These are phyloP conservation scores for Dynastes tityus DNA, from an alignment of 2,888 invertebrate genomes.

Conservation along the genomic window DNA sequence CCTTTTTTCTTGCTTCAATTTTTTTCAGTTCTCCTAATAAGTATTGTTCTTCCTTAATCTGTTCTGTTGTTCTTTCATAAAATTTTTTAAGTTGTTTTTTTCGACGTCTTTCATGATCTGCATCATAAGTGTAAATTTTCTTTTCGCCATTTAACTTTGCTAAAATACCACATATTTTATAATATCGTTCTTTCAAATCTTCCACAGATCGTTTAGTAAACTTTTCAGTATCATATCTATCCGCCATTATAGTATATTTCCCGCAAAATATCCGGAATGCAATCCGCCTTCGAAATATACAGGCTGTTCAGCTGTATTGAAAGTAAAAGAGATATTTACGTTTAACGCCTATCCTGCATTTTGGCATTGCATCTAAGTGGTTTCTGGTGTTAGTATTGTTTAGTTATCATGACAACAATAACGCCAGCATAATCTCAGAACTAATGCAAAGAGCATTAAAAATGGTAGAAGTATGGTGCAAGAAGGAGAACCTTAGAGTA, in stretches of 20 bases:
- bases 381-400: no score
- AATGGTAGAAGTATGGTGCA: no score
- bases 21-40: slow-evolving; percentile 91
- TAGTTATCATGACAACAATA: no score
- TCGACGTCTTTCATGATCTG: slow-evolving; percentile 93
- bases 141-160: slow-evolving; percentile 80
- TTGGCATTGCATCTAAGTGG: no score
- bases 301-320: no score
- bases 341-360: no score
- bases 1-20: slow-evolving; percentile 97
- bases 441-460: no score
- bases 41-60: slow-evolving; percentile 97
- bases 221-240: slow-evolving; percentile 91
- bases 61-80: slow-evolving; percentile 94
- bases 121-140: slow-evolving; percentile 90
- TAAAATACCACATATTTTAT: slow-evolving; percentile 86
- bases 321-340: no score
- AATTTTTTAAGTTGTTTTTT: slow-evolving; percentile 94
- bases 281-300: no score
- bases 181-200: slow-evolving; percentile 97
- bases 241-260: slow-evolving; percentile 84
- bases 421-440: no score
- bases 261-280: no score
- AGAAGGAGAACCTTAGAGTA: no score
- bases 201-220: slow-evolving; percentile 88